Base-by-base conservation (phyloP, 2,113 vertebrate species). In the human region DNA sequence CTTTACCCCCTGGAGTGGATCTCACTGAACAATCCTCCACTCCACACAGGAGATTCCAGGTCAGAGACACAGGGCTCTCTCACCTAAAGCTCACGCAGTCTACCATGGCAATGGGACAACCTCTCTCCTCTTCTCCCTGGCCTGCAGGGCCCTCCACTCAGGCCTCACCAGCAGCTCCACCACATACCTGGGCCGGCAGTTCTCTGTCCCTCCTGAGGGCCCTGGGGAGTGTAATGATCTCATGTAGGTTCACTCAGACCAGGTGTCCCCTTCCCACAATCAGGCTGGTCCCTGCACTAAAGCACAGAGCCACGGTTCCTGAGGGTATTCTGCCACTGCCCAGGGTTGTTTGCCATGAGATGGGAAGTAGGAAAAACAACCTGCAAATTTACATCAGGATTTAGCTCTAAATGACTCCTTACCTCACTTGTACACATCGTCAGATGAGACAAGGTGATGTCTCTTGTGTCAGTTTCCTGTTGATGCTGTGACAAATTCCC, bases 91-190 rank as follows among this genome's bases (percentile, higher is more conserved):
- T 78, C 83, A 48, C 8, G 14, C 55, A 48, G 57, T 12, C 6
- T 52, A 2, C 48, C 27, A 12, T 2, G 1, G 18, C 0, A 0
- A 6, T 10, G 1, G 17, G 30, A 48, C 35, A 23, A 7, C 17
- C 5, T 40, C 6, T 81, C n/a, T 38, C 79, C 23, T 78, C 80
- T 52, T 57, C 16, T 22, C 17, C 45, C 66, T 14, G 48, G 3
- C 9, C 40, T 25, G 1, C 0, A 5, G 59, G 40, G 27, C 43
- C 68, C 55, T 45, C 80, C 4, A 59, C 45, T 11, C 0, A 4
- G 2, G 5, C 50, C 48, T 68, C 66, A 43, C 22, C 8, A 43
- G 27, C 22, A 81, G 55, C 61, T 35, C 48, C 55, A 43, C 70
- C 22, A 9, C 32, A 76, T 32, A 14, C 27, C 45, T 25, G 16